A percentile compares a stretch with the other conserved stretches of the same genome.
Conservation (phyloP, 2,797 vertebrate genomes). For the Parauchenoglanis ngamensis region DNA sequence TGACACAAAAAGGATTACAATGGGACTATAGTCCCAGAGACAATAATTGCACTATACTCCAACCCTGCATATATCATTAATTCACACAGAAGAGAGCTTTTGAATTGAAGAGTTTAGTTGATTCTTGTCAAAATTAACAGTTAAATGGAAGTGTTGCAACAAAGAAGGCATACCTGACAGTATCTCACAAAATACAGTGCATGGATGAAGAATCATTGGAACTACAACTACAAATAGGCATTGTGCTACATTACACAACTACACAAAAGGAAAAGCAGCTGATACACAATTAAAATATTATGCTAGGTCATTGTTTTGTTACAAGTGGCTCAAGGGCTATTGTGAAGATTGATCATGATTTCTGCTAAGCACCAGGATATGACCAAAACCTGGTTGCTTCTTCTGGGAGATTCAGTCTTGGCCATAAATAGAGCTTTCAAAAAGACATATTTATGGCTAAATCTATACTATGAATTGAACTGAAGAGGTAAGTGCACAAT, state of each 20-base stretch:
- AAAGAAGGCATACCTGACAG: background rate
- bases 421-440: conserved; percentile 4
- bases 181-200: background rate
- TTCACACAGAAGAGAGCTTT: background rate
- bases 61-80: background rate
- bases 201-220: background rate
- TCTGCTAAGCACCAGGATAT: background rate
- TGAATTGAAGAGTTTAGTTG: background rate
- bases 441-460: conserved; percentile 12
- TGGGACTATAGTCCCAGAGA: background rate
- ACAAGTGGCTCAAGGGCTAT: background rate
- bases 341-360: background rate
- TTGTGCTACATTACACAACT: background rate
- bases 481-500: background rate
- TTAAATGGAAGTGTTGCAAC: background rate
- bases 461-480: conserved; percentile 1
- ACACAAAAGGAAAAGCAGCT: background rate
- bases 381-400: background rate
- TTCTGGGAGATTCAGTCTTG: background rate
- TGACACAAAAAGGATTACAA: background rate
- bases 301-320: background rate
- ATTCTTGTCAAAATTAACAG: background rate
- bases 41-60: background rate
- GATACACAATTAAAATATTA: background rate
- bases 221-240: background rate